Conservation (phyloP, 1,140 invertebrate species). For the Phocides pigmalion region DNA sequence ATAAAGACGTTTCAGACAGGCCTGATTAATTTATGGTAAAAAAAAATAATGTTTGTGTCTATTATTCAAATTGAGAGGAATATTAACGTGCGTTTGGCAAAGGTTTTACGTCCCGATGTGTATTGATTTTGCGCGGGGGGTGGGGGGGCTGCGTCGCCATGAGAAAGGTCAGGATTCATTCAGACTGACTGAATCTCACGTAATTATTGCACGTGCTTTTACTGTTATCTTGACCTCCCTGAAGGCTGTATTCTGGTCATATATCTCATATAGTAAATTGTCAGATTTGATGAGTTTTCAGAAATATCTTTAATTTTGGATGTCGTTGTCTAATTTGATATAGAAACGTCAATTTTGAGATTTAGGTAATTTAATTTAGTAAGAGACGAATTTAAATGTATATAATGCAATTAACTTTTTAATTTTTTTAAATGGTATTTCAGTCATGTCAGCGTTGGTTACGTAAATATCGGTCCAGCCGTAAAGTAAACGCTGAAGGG, state of each 20-base stretch:
- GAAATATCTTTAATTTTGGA: too few species aligned
- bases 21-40: background rate
- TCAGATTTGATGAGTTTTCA: too few species aligned
- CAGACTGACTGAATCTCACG: conserved; percentile 7
- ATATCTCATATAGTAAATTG: too few species aligned
- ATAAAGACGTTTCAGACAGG: conserved; percentile 2
- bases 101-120: conserved; percentile 12
- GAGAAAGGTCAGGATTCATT: conserved; percentile 20
- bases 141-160: conserved; percentile 14
- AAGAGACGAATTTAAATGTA: too few species aligned
- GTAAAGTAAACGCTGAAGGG: conserved; percentile 8
- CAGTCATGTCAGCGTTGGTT: too few species aligned
- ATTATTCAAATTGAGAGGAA: conserved; percentile 16
- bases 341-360: too few species aligned
- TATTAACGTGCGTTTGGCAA: conserved; percentile 16
- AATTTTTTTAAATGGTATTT: too few species aligned
- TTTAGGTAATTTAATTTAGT: too few species aligned
- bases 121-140: conserved; percentile 20
- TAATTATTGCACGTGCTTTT: conserved; percentile 6
- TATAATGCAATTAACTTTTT: too few species aligned
- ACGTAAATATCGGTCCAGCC: conserved; percentile 13
- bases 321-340: too few species aligned
- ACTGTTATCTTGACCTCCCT: background rate
- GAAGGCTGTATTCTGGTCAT: background rate
- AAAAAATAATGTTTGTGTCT: conserved; percentile 7